Conservation (phyloP, 2,113 vertebrate species). For the Entosphenus tridentatus region DNA sequence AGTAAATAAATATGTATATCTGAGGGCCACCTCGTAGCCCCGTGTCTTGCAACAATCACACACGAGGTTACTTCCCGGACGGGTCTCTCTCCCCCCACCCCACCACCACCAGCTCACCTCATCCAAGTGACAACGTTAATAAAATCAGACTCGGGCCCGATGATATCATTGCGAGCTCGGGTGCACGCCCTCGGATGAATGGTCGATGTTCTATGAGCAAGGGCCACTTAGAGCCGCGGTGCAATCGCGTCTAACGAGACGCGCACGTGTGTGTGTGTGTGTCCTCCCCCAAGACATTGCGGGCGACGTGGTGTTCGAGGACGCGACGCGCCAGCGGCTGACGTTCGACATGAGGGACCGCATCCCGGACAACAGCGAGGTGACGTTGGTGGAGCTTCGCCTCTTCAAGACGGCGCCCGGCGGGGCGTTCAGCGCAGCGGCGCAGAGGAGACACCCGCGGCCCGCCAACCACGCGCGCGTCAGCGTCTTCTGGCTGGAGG, state of each 20-base stretch:
- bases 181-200: neutral
- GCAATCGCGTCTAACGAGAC: neutral
- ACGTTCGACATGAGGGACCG: slow-evolving; percentile 59
- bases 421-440: slow-evolving; percentile 15
- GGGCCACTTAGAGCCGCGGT: neutral
- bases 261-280: neutral
- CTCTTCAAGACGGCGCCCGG: slow-evolving; percentile 51
- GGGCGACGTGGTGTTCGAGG: slow-evolving; percentile 38
- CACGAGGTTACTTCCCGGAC: too few species aligned
- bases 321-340: slow-evolving; percentile 35
- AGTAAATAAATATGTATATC: too few species aligned
- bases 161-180: too few species aligned
- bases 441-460: slow-evolving; percentile 23
- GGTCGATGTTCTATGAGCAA: neutral
- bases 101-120: too few species aligned
- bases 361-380: slow-evolving; percentile 55
- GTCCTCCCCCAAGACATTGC: slow-evolving; percentile 26
- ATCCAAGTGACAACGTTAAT: too few species aligned
- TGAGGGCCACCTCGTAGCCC: too few species aligned
- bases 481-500: slow-evolving; percentile 64
- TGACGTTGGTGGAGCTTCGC: slow-evolving; percentile 68
- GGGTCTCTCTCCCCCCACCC: too few species aligned
- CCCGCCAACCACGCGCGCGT: slow-evolving; percentile 40
- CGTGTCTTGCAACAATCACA: too few species aligned
- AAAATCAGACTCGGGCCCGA: too few species aligned